Evolutionary conservation across 2,797 vertebrate genomes (phyloP).

Genomic region (Enteromius paludinosus): DNA sequence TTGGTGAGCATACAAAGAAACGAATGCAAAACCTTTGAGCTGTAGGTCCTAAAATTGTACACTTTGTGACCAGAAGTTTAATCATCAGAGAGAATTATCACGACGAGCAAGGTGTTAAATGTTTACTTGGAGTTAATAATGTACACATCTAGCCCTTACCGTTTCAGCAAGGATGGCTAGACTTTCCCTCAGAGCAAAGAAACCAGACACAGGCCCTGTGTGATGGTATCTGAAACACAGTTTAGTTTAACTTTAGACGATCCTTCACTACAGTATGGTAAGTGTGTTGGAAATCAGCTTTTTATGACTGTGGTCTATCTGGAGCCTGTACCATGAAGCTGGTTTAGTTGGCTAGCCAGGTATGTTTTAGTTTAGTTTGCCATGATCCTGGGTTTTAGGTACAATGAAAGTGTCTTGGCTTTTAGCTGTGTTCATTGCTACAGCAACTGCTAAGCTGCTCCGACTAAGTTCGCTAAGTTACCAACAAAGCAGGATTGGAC

Average conservation of each 20-base stretch:
- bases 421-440: too few species aligned
- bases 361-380: too few species aligned
- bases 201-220: constrained; percentile 85
- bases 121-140: neutral
- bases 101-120: neutral
- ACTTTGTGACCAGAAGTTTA: neutral
- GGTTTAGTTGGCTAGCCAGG: too few species aligned
- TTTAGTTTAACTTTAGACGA: neutral
- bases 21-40: neutral
- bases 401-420: too few species aligned
- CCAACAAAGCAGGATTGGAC: too few species aligned
- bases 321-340: too few species aligned
- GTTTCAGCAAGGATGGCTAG: constrained; percentile 86
- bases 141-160: constrained; percentile 73
- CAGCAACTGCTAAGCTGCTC: too few species aligned
- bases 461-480: too few species aligned
- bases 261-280: neutral
- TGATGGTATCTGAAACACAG: constrained; percentile 88
- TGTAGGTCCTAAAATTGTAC: neutral
- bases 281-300: neutral
- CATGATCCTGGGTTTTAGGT: too few species aligned
- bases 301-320: neutral
- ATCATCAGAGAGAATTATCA: neutral
- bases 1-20: neutral
- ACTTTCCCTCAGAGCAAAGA: constrained; percentile 89